Evolutionary conservation across 2,888 invertebrate genomes (phyloP).

Genomic region (Odontocerum albicorne): DNA sequence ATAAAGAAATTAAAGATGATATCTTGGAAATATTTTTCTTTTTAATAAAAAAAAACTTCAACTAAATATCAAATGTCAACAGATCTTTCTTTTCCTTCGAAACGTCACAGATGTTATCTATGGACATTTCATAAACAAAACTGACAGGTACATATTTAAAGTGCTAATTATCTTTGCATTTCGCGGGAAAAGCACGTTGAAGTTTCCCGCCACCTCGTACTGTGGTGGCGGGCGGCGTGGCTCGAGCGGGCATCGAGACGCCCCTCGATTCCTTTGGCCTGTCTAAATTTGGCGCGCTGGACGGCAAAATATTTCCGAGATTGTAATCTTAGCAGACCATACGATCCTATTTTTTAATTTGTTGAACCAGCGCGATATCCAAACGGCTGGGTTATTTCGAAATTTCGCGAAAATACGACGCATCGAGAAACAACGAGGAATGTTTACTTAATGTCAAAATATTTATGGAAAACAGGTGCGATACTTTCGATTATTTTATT

Average conservation of each 20-base stretch:
- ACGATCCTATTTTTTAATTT: conserved; percentile 36
- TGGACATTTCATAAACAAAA: conserved; percentile 6
- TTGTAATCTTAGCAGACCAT: conserved; percentile 37
- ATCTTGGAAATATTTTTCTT: too few species aligned
- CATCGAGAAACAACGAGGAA: conserved; percentile 5
- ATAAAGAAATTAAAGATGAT: too few species aligned
- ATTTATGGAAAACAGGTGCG: conserved; percentile 6
- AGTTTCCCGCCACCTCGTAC: background rate
- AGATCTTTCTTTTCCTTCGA: background rate
- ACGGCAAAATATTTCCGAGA: conserved; percentile 36
- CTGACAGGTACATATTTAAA: conserved; percentile 9
- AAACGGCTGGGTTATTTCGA: conserved; percentile 19
- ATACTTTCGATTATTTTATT: too few species aligned
- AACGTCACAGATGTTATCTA: background rate
- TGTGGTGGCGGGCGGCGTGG: too few species aligned
- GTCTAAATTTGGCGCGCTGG: conserved; percentile 61
- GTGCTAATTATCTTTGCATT: background rate
- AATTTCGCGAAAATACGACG: conserved; percentile 17
- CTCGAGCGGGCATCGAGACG: too few species aligned
- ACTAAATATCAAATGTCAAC: background rate
- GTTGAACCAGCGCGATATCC: conserved; percentile 14
- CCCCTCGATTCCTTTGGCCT: too few species aligned
- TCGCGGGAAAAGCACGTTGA: background rate
- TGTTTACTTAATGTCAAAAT: conserved; percentile 20
- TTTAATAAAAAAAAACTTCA: too few species aligned